Base-by-base conservation (phyloP, 2,113 vertebrate genomes). In the Cyphomyrus plagiostoma region DNA sequence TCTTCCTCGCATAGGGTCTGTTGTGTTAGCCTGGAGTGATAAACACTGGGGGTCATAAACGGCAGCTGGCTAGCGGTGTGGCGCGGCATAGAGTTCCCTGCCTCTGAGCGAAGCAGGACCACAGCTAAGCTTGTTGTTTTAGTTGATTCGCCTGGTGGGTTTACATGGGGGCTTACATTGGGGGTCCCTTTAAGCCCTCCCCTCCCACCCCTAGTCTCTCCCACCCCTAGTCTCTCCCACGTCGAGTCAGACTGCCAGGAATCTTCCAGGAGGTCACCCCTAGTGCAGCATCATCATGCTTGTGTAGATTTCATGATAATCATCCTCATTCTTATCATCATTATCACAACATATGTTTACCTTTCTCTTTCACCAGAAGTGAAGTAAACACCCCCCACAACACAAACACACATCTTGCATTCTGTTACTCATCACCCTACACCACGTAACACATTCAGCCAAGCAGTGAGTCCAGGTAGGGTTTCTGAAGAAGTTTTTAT, bases 81-180 rank as follows among this genome's bases (percentile, higher is more conserved):
- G 23, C n/a, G 26, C 11, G 1, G 21, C 4, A 9, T n/a, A 19
- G 62, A 77, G 62, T 15, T 77, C 42, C 26, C 46, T 35, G 26
- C 45, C 46, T 77, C 39, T 3, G 23, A 77, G 42, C n/a, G n/a
- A 88, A 77, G 23, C 26, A 17, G 23, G 1, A 74, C 13, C 58
- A 49, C 11, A 15, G 87, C 23, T 26, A 30, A 49, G 88, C 42
- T 77, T 88, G 88, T 88, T 74, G 88, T 88, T 49, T 88, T 74
- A 88, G 88, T n/a, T 77, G 88, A 77, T 77, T 88, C 7, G 88
- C 56, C 45, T 66, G 85, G 45, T 52, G 85, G 46, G 62, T 74
- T 48, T 46, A 30, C 23, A 42, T n/a, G 15, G 62, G 58, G 45
- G 46, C 15, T 88, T 46, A 48, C 10, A 15, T 62, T 15, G n/a